A percentile compares a stretch with the other conserved stretches of the same genome.
Evolutionary conservation across 2,888 invertebrate genomes (phyloP).

Genomic region (Lithophane ornitopus): DNA sequence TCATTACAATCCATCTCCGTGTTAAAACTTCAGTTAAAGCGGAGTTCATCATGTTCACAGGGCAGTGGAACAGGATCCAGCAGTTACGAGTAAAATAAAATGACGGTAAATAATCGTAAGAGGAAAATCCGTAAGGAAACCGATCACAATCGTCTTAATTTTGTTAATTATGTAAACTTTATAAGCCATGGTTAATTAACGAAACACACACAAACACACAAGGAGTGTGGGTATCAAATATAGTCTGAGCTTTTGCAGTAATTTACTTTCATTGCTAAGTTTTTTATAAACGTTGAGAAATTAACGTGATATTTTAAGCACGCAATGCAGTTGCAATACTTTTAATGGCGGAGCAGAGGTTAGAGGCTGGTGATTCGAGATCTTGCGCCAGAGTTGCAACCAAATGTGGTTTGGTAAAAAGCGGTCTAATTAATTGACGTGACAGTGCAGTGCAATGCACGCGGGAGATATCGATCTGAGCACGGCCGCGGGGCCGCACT

Average conservation of each 20-base stretch:
- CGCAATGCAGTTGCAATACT: conserved; percentile 45
- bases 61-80: conserved; percentile 38
- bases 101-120: conserved; percentile 26
- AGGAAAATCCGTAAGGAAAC: conserved; percentile 41
- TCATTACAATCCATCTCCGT: not conserved
- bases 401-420: conserved; percentile 56
- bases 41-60: conserved; percentile 6
- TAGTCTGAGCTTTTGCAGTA: conserved; percentile 1
- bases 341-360: conserved; percentile 42
- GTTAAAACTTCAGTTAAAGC: not conserved
- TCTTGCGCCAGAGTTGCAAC: conserved; percentile 50
- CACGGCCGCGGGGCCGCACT: conserved; percentile 13
- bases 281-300: conserved; percentile 39
- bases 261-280: conserved; percentile 27
- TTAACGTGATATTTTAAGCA: conserved; percentile 16
- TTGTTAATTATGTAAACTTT: not conserved
- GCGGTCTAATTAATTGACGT: conserved; percentile 59
- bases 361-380: conserved; percentile 39
- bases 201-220: too few relatives aligned
- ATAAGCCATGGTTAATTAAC: not conserved
- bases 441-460: conserved; percentile 48
- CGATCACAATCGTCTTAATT: not conserved
- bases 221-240: not conserved
- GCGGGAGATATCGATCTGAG: conserved; percentile 48
- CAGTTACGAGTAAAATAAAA: conserved; percentile 8